phyloP scores from a whole-genome alignment of 2,888 invertebrate genomes.

The Hoplodrina blanda region DNA sequence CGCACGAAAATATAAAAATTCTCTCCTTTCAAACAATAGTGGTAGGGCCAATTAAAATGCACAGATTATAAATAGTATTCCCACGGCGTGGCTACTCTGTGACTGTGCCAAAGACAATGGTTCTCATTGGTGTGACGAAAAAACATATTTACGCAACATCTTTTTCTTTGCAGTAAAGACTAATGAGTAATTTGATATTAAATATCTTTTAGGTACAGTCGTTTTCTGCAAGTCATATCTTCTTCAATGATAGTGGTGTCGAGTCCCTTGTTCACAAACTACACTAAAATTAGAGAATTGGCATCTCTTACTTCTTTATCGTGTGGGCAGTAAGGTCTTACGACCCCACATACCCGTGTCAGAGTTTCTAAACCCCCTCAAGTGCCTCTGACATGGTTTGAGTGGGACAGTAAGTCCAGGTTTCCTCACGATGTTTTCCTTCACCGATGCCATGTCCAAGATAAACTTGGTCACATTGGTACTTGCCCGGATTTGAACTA shows the following conservation, averaged over 20 bases:
- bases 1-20: conserved; percentile 29
- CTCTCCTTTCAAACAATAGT: conserved; percentile 51
- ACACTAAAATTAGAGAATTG: no score
- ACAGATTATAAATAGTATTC: conserved; percentile 57
- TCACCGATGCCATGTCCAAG: no score
- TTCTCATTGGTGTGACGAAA: conserved; percentile 60
- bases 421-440: no score
- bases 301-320: no score
- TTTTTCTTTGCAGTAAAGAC: conserved; percentile 40
- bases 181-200: conserved; percentile 11
- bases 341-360: no score
- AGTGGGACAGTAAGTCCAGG: no score
- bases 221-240: no score
- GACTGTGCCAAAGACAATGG: conserved; percentile 58
- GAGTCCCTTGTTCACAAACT: no score
- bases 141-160: conserved; percentile 49
- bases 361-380: no score
- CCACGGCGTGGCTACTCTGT: conserved; percentile 51
- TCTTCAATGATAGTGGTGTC: neutral
- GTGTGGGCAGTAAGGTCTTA: no score
- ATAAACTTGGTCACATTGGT: neutral
- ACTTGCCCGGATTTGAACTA: no score
- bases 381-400: no score
- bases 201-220: conserved; percentile 5
- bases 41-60: conserved; percentile 61